Evolutionary conservation across 2,797 vertebrate species (phyloP), one percentile per base, ranked within the genome.

Genomic region (Sciurus carolinensis): DNA sequence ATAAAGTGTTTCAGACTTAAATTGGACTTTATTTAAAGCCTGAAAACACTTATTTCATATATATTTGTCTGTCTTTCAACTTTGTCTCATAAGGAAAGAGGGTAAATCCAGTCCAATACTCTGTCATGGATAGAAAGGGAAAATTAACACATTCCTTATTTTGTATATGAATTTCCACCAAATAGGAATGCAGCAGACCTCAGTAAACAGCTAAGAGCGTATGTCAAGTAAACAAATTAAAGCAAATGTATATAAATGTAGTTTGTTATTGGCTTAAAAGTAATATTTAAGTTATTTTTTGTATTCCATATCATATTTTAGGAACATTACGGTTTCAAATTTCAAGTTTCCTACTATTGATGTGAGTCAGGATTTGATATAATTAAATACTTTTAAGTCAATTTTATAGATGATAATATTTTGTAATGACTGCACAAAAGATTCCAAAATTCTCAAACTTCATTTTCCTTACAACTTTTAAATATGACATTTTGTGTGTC

Each of bases 391-490:
- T 52, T 72, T 54, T 82, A 90, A 76, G 71, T 39, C 73, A 84
- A 44, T 66, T 66, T 91, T 76, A 83, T 13, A 77, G 82, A 33
- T 94, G 47, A 87, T 67, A 9, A 59, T 73, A 6, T 57, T 75
- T 89, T 77, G 11, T 36, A 73, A 36, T 87, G 5, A 84, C 18
- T 84, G 64, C 33, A 81, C 33, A 84, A 71, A 89, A 4, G 17
- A 87, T 81, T 87, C 20, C 54, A 83, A 87, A 85, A 26, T 47
- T 89, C 14, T 67, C 3, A 64, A 79, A 2, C 4, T 91, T 93
- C 28, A 67, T 72, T 82, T 94, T 95, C 15, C 71, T 89, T 75
- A 47, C 94, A 84, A 93, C 17, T 54, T 59, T 93, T n/a, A 93
- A 94, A 83, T 59, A 36, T 57, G 26, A 9, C 76, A 66, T 72